Evolutionary conservation across 2,888 invertebrate genomes (phyloP).

Genomic region (Eupithecia vulgata): DNA sequence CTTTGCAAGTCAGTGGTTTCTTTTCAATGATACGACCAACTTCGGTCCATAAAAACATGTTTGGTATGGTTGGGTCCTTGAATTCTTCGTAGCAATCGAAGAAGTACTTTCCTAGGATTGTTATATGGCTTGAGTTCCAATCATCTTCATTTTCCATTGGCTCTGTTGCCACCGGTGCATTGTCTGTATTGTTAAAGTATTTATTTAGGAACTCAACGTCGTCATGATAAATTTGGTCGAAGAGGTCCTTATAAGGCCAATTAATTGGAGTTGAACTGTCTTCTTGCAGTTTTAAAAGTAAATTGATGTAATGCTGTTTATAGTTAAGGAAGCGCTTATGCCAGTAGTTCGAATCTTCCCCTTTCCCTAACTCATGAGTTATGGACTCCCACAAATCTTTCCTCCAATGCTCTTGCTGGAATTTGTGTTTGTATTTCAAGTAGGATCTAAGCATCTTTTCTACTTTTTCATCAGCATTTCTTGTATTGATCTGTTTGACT

Average conservation of each 20-base stretch:
- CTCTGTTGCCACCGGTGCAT: slow-evolving; percentile 13
- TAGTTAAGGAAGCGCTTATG: slow-evolving; percentile 74
- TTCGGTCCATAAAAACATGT: slow-evolving; percentile 76
- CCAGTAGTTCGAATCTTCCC: slow-evolving; percentile 70
- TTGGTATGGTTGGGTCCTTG: slow-evolving; percentile 70
- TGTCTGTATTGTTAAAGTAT: slow-evolving; percentile 42
- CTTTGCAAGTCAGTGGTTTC: slow-evolving; percentile 62
- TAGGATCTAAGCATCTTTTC: slow-evolving; percentile 68
- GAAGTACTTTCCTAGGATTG: slow-evolving; percentile 71
- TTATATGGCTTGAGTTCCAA: slow-evolving; percentile 69
- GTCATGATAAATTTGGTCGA: slow-evolving; percentile 69
- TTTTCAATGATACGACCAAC: slow-evolving; percentile 70
- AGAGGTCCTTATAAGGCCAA: slow-evolving; percentile 73
- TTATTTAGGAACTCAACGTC: slow-evolving; percentile 67
- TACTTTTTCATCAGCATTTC: slow-evolving; percentile 61
- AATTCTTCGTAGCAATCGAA: slow-evolving; percentile 76
- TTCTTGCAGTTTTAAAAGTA: slow-evolving; percentile 62
- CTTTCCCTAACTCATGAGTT: slow-evolving; percentile 66
- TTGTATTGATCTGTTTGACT: slow-evolving; percentile 43
- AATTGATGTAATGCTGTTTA: slow-evolving; percentile 72
- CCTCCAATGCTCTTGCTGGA: slow-evolving; percentile 60
- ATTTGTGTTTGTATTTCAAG: slow-evolving; percentile 63
- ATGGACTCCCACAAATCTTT: slow-evolving; percentile 72
- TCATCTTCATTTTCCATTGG: slow-evolving; percentile 36
- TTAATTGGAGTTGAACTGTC: slow-evolving; percentile 54